These are phyloP conservation scores for Ips nitidus DNA, from an alignment of 1,140 invertebrate genomes.

Conservation along the genomic window DNA sequence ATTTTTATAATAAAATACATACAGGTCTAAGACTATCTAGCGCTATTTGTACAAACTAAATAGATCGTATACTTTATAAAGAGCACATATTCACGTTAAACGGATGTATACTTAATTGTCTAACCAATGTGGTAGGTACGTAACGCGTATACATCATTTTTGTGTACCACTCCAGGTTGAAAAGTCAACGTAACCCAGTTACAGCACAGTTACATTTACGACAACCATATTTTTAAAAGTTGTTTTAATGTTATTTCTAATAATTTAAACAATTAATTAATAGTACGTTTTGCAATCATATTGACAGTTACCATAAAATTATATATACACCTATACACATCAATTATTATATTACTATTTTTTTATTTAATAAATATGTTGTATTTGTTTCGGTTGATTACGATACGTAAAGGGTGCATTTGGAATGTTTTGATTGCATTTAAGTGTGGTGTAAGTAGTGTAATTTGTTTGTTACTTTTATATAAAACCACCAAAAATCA, in stretches of 20 bases:
- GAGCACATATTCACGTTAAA: slow-evolving; percentile 31
- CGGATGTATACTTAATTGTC: slow-evolving; percentile 23
- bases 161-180: background rate
- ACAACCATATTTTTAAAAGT: background rate
- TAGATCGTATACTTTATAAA: slow-evolving; percentile 33
- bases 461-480: background rate
- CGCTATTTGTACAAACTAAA: slow-evolving; percentile 32
- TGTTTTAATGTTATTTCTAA: background rate
- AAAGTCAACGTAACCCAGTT: background rate
- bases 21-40: slow-evolving; percentile 22
- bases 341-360: background rate
- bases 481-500: background rate
- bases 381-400: background rate
- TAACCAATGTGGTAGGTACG: slow-evolving; percentile 22
- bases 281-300: background rate
- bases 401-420: background rate
- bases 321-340: background rate
- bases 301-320: background rate
- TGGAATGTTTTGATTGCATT: background rate
- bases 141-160: slow-evolving; percentile 19
- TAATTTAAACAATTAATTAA: background rate
- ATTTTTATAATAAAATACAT: slow-evolving; percentile 23
- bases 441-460: background rate
- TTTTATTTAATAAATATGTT: background rate
- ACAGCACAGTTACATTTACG: background rate